These are phyloP conservation scores for Diploscapter pachys DNA, from an alignment of 1,140 invertebrate genomes.

Conservation along the genomic window DNA sequence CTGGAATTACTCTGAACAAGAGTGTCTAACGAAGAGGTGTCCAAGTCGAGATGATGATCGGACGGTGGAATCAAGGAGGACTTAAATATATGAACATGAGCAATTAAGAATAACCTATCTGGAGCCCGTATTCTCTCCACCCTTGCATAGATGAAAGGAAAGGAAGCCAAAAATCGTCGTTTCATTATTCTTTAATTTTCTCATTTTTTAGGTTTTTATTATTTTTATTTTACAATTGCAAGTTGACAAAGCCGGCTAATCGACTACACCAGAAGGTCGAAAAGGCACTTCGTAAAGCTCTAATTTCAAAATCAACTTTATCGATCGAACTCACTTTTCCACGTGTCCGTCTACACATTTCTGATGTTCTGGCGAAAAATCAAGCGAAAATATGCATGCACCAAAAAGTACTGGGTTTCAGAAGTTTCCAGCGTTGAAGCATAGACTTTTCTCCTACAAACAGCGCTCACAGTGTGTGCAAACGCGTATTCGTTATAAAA, in stretches of 20 bases:
- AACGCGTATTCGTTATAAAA: no score
- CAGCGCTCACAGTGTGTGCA: no score
- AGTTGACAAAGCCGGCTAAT: not conserved
- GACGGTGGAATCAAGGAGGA: conserved; percentile 26
- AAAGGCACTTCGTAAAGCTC: no score
- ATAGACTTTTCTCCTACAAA: no score
- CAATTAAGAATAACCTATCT: conserved; percentile 17
- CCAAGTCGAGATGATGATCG: conserved; percentile 38
- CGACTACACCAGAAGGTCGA: no score
- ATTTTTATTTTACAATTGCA: conserved; percentile 9
- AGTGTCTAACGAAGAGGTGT: conserved; percentile 28
- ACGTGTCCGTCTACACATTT: no score
- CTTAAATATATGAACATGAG: conserved; percentile 9
- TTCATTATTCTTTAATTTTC: not conserved
- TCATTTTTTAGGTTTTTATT: not conserved
- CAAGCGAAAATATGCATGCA: no score
- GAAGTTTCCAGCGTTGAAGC: no score
- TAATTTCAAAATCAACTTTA: no score
- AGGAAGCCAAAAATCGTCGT: not conserved
- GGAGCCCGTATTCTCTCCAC: not conserved
- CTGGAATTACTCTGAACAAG: conserved; percentile 36
- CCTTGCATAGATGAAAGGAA: not conserved
- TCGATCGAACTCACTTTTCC: no score
- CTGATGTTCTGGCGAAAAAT: no score
- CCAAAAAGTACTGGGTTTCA: no score